Evolutionary conservation across 2,797 vertebrate genomes (phyloP), one percentile per base, ranked within the genome.

Genomic region (Spondyliosoma cantharus): DNA sequence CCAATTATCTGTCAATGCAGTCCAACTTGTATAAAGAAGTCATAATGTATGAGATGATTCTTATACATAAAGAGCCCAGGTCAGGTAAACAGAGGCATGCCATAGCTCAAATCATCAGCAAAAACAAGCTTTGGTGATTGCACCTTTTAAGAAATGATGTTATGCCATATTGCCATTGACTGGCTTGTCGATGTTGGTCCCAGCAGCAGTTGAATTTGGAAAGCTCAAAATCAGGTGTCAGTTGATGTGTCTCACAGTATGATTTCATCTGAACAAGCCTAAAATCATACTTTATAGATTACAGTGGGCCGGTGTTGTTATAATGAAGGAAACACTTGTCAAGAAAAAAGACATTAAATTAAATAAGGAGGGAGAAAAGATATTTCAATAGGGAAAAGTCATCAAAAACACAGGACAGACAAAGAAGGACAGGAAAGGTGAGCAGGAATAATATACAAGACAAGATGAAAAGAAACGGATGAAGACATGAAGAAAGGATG

Each of bases 381-480:
- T 50, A 43, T 45, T 13, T 61, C 19, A 56, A 65, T 53, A 20
- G 14, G 54, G 17, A 27, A 48, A 65, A 19, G 58, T 29, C 75
- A 50, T 54, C 45, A 64, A 62, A 60, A 20, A 37, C 14, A 62
- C 20, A 67, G 25, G 25, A n/a, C 69, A 48, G 29, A 24, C 32
- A 24, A 43, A 71, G 25, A 29, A 59, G 11, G 94, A 94, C 94
- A 89, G 95, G 93, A 94, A 94, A 32, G 49, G 25, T 64, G 68
- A 85, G 22, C 7, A 62, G 50, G 37, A 37, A 74, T 2, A 8
- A 70, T n/a, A n/a, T n/a, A n/a, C 13, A 0, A 46, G 69, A 14
- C 24, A 20, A 72, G 62, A 65, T 54, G 27, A 82, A 65, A 78
- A 43, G 12, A 37, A 80, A 64, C 66, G 56, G 68, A 54, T 64